Evolutionary conservation across 2,888 invertebrate species (phyloP).

Genomic region (Rambutsinella grinnellia): DNA sequence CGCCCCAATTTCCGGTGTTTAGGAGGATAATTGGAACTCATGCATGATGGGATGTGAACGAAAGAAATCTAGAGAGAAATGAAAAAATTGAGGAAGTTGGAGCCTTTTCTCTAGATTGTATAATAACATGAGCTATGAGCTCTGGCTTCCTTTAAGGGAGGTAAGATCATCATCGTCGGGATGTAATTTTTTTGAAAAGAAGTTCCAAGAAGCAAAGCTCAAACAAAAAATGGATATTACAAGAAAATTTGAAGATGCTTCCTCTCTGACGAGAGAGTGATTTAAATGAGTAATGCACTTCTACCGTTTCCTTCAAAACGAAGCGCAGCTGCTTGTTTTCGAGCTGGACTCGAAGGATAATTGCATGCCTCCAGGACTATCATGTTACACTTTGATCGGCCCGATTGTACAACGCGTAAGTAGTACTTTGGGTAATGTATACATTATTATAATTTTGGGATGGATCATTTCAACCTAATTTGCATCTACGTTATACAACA

Average conservation of each 20-base stretch:
- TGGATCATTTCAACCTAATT: too few relatives aligned
- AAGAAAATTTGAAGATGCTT: neutral
- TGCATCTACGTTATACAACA: too few relatives aligned
- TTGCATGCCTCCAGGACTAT: constrained; percentile 55
- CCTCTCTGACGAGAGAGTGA: constrained; percentile 24
- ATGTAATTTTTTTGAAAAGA: too few relatives aligned
- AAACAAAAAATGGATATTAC: constrained; percentile 3
- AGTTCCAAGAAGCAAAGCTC: constrained; percentile 23
- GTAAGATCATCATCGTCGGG: too few relatives aligned
- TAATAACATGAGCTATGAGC: too few relatives aligned
- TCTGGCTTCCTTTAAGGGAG: too few relatives aligned
- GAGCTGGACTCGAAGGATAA: constrained; percentile 43
- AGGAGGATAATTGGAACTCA: constrained; percentile 54
- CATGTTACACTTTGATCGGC: too few relatives aligned
- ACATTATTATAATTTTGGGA: too few relatives aligned
- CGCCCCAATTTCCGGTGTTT: constrained; percentile 59
- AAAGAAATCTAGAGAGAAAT: too few relatives aligned
- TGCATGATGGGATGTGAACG: constrained; percentile 47
- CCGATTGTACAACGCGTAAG: too few relatives aligned
- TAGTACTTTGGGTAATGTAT: too few relatives aligned
- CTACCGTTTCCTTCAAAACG: too few relatives aligned
- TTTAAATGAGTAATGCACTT: constrained; percentile 51
- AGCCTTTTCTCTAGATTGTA: constrained; percentile 17
- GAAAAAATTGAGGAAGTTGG: constrained; percentile 46
- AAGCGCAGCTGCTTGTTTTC: constrained; percentile 6